Conservation (phyloP, 2,888 invertebrate genomes). For the Trissolcus brochymenae region DNA sequence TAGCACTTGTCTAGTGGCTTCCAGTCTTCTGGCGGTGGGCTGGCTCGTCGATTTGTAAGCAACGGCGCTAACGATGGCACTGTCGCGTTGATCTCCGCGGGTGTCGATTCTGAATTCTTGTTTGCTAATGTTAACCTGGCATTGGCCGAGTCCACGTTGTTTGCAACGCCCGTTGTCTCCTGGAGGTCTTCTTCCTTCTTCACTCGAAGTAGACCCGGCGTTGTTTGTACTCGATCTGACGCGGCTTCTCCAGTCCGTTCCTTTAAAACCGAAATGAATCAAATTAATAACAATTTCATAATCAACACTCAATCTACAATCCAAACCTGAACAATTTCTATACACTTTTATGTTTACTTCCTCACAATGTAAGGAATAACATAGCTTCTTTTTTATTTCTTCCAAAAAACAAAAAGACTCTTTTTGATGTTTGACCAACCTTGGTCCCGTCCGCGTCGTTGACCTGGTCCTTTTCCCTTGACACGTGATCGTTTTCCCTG, state of each 20-base stretch:
- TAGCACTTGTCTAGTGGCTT: slow-evolving; percentile 90
- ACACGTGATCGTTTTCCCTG: slow-evolving; percentile 66
- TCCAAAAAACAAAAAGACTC: background rate
- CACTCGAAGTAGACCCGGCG: slow-evolving; percentile 73
- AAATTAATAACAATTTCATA: too few relatives aligned
- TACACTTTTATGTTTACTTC: too few relatives aligned
- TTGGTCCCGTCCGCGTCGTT: slow-evolving; percentile 73
- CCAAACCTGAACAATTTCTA: background rate
- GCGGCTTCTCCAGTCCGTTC: slow-evolving; percentile 70
- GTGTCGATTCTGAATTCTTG: slow-evolving; percentile 64
- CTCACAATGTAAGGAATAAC: too few relatives aligned
- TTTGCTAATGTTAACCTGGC: slow-evolving; percentile 54
- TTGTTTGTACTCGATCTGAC: slow-evolving; percentile 71
- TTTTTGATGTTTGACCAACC: slow-evolving; percentile 58
- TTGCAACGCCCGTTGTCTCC: slow-evolving; percentile 64
- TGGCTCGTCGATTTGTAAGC: slow-evolving; percentile 69
- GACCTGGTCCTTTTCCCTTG: slow-evolving; percentile 65
- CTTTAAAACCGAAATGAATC: slow-evolving; percentile 31
- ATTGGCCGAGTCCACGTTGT: slow-evolving; percentile 52
- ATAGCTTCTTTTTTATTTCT: too few relatives aligned
- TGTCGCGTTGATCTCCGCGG: slow-evolving; percentile 61
- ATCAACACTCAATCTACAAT: background rate
- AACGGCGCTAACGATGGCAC: slow-evolving; percentile 65
- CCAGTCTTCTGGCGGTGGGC: slow-evolving; percentile 82
- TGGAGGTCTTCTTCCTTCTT: slow-evolving; percentile 75